These are phyloP conservation scores for Formica aserva DNA, from an alignment of 2,888 invertebrate genomes.

Conservation along the genomic window DNA sequence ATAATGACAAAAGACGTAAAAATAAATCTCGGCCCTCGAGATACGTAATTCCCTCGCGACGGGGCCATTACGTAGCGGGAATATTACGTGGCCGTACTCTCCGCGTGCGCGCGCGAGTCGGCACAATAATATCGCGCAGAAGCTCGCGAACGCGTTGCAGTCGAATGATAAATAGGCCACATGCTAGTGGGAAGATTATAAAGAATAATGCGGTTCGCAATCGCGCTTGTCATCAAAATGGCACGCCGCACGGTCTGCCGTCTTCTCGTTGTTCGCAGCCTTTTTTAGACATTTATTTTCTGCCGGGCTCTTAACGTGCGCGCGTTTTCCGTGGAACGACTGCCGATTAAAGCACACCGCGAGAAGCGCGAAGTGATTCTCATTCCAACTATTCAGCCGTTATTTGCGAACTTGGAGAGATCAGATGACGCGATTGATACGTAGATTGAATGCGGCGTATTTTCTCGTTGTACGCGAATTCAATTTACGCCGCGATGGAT, in stretches of 20 bases:
- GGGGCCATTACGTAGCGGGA: conserved; percentile 35
- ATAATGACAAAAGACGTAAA: conserved; percentile 79
- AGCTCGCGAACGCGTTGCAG: conserved; percentile 6
- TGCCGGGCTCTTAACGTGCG: not conserved
- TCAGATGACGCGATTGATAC: not conserved
- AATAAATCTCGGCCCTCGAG: conserved; percentile 73
- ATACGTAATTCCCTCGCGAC: conserved; percentile 60
- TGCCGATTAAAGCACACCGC: conserved; percentile 7
- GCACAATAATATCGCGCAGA: conserved; percentile 45
- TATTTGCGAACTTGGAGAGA: not conserved
- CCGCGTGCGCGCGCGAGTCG: conserved; percentile 19
- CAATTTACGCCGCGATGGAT: not conserved
- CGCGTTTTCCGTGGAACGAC: conserved; percentile 25
- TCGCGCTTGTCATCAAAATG: conserved; percentile 46
- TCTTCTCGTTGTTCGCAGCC: not conserved
- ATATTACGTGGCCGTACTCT: conserved; percentile 26
- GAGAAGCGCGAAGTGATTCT: conserved; percentile 12
- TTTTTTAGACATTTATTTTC: conserved; percentile 42
- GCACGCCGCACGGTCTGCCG: conserved; percentile 13
- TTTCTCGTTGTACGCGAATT: conserved; percentile 1
- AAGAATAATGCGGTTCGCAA: conserved; percentile 52
- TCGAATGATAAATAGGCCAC: conserved; percentile 38
- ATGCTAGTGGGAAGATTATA: conserved; percentile 34
- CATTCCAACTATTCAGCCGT: not conserved
- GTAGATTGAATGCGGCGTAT: not conserved